These are phyloP conservation scores for Archips xylosteana DNA, from an alignment of 2,888 invertebrate genomes.

Conservation along the genomic window DNA sequence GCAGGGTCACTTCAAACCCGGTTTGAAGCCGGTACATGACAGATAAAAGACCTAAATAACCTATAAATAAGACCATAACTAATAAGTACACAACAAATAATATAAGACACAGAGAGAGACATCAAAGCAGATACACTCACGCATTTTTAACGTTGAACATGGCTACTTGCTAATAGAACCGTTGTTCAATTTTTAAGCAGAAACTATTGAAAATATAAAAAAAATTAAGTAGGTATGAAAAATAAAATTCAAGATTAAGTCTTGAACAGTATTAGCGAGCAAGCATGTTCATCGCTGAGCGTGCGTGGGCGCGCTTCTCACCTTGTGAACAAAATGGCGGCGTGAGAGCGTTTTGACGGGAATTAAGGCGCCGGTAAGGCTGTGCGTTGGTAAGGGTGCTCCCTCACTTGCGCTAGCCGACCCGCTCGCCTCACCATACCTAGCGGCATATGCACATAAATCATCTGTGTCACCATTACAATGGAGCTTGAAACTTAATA, in stretches of 20 bases:
- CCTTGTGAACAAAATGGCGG: constrained; percentile 85
- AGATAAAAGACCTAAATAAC: constrained; percentile 69
- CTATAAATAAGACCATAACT: constrained; percentile 72
- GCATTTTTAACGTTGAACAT: constrained; percentile 71
- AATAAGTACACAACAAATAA: constrained; percentile 82
- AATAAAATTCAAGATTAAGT: not conserved
- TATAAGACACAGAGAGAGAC: constrained; percentile 78
- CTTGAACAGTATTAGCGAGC: constrained; percentile 49
- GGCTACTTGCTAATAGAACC: constrained; percentile 53
- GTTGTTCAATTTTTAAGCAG: not conserved
- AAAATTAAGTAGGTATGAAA: not conserved
- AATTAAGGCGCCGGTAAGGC: constrained; percentile 90
- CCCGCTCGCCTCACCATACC: constrained; percentile 95
- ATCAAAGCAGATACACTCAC: constrained; percentile 78
- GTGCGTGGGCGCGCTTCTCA: constrained; percentile 81
- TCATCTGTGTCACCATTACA: constrained; percentile 63
- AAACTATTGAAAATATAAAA: not conserved
- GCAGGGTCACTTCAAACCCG: constrained; percentile 83
- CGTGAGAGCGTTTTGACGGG: constrained; percentile 81
- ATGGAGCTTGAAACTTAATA: constrained; percentile 34
- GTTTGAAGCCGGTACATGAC: constrained; percentile 70
- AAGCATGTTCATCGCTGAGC: constrained; percentile 68
- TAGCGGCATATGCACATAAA: constrained; percentile 85
- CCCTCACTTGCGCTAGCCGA: constrained; percentile 95
- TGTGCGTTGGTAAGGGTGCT: constrained; percentile 98